Percentiles rank a stretch among this genome's conserved stretches.
Evolutionary conservation across 2,888 invertebrate species (phyloP).

Genomic region (Rotaria socialis): DNA sequence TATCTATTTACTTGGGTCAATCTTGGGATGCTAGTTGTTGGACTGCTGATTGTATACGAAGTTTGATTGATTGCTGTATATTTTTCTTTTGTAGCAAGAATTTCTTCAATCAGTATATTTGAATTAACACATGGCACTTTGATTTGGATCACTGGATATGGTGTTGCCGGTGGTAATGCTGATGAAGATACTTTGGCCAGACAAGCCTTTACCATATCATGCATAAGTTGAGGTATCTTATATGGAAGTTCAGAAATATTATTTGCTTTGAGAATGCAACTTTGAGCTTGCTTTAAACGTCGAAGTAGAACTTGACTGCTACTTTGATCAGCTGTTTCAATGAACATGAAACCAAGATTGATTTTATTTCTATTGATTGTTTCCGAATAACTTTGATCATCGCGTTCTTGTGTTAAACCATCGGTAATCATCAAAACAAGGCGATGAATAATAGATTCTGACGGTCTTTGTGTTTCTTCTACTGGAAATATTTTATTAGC

Average conservation of each 20-base stretch:
- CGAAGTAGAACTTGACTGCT: neutral
- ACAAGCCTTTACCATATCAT: neutral
- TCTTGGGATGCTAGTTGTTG: neutral
- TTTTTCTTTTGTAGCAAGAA: neutral
- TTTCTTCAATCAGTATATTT: neutral
- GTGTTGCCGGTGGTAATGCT: neutral
- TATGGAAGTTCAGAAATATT: neutral
- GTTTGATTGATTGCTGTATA: neutral
- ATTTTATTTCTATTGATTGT: neutral
- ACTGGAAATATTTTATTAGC: neutral
- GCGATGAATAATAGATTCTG: neutral
- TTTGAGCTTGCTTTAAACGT: neutral
- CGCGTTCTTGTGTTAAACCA: neutral
- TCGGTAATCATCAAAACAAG: neutral
- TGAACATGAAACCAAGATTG: neutral
- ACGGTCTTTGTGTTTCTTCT: neutral
- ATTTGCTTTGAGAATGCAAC: neutral
- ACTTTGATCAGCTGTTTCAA: neutral
- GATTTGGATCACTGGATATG: neutral
- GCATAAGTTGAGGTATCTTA: neutral
- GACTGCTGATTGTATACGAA: neutral
- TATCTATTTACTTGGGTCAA: neutral
- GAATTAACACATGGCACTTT: neutral
- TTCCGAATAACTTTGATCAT: neutral
- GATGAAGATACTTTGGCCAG: too few species aligned